A percentile compares a stretch with the other conserved stretches of the same genome.
Evolutionary conservation across 2,888 invertebrate species (phyloP).

Genomic region (Drosophila fungiperda): DNA sequence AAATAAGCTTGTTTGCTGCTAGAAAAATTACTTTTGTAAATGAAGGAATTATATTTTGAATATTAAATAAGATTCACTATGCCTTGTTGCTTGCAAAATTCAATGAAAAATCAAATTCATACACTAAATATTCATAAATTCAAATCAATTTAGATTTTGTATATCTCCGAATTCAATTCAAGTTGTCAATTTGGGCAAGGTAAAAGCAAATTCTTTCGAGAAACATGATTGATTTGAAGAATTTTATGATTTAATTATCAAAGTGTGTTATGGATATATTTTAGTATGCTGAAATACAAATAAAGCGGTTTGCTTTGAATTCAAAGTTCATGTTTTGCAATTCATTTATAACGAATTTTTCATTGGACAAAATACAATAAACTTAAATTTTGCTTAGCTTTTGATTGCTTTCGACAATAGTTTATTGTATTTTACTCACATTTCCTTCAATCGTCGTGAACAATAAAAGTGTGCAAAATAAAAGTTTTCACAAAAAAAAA

Average conservation of each 20-base stretch:
- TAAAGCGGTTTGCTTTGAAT: neutral
- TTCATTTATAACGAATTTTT: no score
- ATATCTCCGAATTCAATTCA: neutral
- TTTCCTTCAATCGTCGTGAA: neutral
- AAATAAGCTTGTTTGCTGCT: no score
- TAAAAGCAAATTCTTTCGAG: neutral
- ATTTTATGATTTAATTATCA: neutral
- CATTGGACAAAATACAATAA: no score
- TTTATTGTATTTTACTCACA: neutral
- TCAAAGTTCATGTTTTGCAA: neutral
- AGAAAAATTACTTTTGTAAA: neutral
- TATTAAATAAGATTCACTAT: neutral
- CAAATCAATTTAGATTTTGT: neutral
- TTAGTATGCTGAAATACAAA: neutral
- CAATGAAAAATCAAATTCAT: neutral
- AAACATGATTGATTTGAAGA: neutral
- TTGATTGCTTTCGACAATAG: neutral
- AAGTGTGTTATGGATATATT: neutral
- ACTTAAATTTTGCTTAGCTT: neutral
- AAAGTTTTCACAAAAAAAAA: neutral
- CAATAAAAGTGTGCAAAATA: neutral
- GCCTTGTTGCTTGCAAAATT: neutral
- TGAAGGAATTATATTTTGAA: neutral
- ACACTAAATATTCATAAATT: neutral
- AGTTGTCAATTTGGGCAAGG: neutral